These are phyloP conservation scores for Hylomyscus alleni DNA, from an alignment of 2,797 vertebrate species.

Conservation along the genomic window DNA sequence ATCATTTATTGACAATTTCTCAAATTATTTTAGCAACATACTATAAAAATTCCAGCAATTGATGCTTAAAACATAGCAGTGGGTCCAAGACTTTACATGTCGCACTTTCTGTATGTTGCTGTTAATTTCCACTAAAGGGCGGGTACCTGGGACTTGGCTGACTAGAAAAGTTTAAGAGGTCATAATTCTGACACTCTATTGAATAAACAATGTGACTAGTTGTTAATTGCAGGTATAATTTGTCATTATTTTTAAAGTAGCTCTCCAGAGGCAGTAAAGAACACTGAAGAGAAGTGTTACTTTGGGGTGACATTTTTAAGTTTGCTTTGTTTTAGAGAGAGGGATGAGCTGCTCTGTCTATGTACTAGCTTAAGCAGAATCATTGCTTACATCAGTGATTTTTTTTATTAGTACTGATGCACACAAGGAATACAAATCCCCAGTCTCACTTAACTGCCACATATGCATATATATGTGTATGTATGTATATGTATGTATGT, in stretches of 20 bases:
- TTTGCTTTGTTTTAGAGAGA: background rate
- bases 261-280: background rate
- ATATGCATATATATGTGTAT: too few relatives aligned
- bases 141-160: background rate
- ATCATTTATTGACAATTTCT: background rate
- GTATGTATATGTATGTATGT: too few relatives aligned
- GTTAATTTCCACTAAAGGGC: background rate
- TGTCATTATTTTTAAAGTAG: background rate
- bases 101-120: constrained; percentile 31
- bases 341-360: background rate
- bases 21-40: background rate
- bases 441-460: background rate
- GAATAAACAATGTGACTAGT: constrained; percentile 37
- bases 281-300: background rate
- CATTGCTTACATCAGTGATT: background rate
- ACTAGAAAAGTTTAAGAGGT: background rate
- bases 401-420: background rate
- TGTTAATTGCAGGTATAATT: background rate
- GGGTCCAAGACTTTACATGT: background rate
- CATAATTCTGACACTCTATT: background rate
- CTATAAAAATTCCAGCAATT: constrained; percentile 31
- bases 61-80: constrained; percentile 43
- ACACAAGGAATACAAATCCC: background rate
- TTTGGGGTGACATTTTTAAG: constrained; percentile 34
- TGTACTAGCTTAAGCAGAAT: background rate